Conservation (phyloP, 2,888 invertebrate genomes). For the Drosophila mimica region DNA sequence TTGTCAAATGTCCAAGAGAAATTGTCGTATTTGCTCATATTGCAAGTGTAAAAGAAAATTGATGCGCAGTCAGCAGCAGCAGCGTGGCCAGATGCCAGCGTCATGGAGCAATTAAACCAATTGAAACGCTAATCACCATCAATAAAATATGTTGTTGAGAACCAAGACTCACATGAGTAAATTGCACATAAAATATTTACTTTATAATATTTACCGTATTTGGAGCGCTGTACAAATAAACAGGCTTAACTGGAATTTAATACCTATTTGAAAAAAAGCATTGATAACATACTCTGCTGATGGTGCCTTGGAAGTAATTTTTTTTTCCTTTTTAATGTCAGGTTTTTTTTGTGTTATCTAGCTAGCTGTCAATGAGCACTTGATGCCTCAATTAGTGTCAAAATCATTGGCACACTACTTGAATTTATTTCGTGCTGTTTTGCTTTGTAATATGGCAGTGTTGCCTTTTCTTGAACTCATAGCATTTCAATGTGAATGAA, state of each 20-base stretch:
- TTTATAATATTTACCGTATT: conserved; percentile 5
- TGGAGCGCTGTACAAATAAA: conserved; percentile 2
- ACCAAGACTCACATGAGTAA: conserved; percentile 3
- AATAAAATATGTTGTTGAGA: conserved; percentile 16
- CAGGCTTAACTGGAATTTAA: conserved; percentile 33
- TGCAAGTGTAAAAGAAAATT: conserved; percentile 15
- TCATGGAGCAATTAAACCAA: conserved; percentile 24
- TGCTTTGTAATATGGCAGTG: conserved; percentile 5
- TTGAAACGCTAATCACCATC: conserved; percentile 28
- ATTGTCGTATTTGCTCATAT: conserved; percentile 13
- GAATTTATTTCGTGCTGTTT: conserved; percentile 28
- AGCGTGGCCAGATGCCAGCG: conserved; percentile 25
- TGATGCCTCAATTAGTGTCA: conserved; percentile 49
- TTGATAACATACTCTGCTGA: conserved; percentile 23
- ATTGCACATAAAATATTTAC: conserved; percentile 1
- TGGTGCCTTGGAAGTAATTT: background rate
- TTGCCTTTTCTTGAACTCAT: conserved; percentile 53
- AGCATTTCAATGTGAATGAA: conserved; percentile 56
- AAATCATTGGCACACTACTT: conserved; percentile 20
- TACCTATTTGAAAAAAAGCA: conserved; percentile 4
- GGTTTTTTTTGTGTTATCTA: conserved; percentile 30
- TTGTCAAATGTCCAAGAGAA: conserved; percentile 12
- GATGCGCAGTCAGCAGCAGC: conserved; percentile 3
- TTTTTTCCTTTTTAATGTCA: background rate
- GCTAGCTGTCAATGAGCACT: conserved; percentile 13